phyloP scores from a whole-genome alignment of 2,113 vertebrate genomes.

The Romanogobio albipinnatus region DNA sequence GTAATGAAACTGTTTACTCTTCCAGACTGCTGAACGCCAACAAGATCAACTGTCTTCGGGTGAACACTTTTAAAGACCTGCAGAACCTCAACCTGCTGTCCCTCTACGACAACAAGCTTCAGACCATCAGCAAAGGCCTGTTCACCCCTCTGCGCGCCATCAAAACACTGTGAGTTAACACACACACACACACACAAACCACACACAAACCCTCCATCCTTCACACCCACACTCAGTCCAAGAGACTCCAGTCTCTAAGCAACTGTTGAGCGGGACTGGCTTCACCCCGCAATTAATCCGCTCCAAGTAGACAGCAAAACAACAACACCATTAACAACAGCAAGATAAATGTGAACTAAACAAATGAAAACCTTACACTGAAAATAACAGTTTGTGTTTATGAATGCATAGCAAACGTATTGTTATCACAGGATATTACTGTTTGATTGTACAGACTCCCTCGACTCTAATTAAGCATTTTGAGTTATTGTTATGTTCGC shows the following conservation, averaged over 20 bases:
- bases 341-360: conserved; percentile 29
- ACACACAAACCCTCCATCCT: conserved; percentile 25
- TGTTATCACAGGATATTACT: conserved; percentile 21
- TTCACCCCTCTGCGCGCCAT: conserved; percentile 92
- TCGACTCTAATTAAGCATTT: conserved; percentile 21
- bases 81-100: conserved; percentile 97
- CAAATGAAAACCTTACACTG: not conserved
- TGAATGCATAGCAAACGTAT: not conserved
- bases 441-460: conserved; percentile 8
- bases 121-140: conserved; percentile 96
- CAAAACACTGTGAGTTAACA: conserved; percentile 93
- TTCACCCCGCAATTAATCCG: conserved; percentile 34
- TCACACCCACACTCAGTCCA: conserved; percentile 24
- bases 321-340: conserved; percentile 25
- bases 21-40: conserved; percentile 97
- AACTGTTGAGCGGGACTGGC: conserved; percentile 32
- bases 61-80: conserved; percentile 97
- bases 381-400: not conserved
- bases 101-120: conserved; percentile 98
- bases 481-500: conserved; percentile 1
- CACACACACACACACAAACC: conserved; percentile 35
- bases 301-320: conserved; percentile 24
- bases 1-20: conserved; percentile 55
- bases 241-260: conserved; percentile 49
- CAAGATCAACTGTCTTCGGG: conserved; percentile 97